phyloP scores from a whole-genome alignment of 1,140 invertebrate genomes.

The Atopsyche davidsoni region DNA sequence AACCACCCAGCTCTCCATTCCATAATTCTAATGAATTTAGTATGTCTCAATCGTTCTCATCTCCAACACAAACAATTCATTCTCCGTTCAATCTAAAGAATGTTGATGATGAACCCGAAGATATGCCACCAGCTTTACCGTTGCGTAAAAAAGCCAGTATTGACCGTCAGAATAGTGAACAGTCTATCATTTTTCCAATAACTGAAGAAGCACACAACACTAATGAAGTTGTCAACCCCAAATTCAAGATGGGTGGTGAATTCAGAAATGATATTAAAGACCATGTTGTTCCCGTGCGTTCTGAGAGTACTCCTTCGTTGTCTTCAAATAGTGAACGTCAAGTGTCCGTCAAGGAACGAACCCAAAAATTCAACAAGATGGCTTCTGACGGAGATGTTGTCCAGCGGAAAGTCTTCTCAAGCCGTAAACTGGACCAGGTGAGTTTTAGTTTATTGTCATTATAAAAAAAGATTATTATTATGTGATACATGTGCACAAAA shows the following conservation, averaged over 20 bases:
- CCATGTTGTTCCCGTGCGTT: not conserved
- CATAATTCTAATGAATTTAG: slow-evolving; percentile 5
- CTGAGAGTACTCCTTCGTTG: slow-evolving; percentile 11
- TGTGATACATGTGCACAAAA: too few relatives aligned
- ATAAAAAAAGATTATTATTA: too few relatives aligned
- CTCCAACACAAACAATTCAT: not conserved
- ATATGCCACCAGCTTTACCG: slow-evolving; percentile 38
- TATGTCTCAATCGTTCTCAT: not conserved
- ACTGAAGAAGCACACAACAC: too few relatives aligned
- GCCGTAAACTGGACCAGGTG: slow-evolving; percentile 61
- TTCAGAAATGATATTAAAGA: slow-evolving; percentile 19
- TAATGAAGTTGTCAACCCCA: too few relatives aligned
- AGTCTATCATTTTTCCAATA: too few relatives aligned
- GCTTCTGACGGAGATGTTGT: slow-evolving; percentile 70
- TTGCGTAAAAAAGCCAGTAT: too few relatives aligned
- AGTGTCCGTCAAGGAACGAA: slow-evolving; percentile 85
- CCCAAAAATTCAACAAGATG: slow-evolving; percentile 87
- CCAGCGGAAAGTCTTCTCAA: slow-evolving; percentile 36
- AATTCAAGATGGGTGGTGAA: too few relatives aligned
- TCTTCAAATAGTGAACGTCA: slow-evolving; percentile 45
- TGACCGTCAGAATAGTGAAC: too few relatives aligned
- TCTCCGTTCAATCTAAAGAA: not conserved
- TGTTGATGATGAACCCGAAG: slow-evolving; percentile 30
- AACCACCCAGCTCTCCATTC: slow-evolving; percentile 28
- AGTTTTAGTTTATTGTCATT: too few relatives aligned